phyloP scores from a whole-genome alignment of 2,797 vertebrate genomes.

The Botia almorhae region DNA sequence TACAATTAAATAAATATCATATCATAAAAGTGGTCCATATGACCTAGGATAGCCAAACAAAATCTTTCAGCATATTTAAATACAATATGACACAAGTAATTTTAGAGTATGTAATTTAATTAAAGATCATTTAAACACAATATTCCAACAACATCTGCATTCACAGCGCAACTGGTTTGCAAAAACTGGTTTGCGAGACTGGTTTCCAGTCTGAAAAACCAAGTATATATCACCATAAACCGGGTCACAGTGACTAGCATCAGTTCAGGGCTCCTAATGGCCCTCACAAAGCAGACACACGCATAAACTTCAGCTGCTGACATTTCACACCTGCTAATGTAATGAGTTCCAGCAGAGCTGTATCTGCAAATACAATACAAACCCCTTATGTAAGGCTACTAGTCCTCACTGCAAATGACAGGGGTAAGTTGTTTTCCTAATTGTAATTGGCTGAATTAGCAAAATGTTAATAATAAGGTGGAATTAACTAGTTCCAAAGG shows the following conservation, averaged over 20 bases:
- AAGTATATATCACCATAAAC: not conserved
- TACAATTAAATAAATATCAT: too few species aligned
- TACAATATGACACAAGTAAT: too few species aligned
- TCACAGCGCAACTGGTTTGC: not conserved
- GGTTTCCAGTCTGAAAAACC: not conserved
- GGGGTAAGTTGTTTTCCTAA: conserved; percentile 11
- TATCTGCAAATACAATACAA: not conserved
- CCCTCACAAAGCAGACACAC: not conserved
- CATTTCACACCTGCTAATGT: conserved; percentile 21
- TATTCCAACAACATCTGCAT: not conserved
- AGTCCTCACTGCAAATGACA: not conserved
- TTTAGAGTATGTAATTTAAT: not conserved
- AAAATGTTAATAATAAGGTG: not conserved
- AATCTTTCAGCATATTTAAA: too few species aligned
- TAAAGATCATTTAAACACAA: not conserved
- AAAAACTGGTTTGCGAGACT: too few species aligned
- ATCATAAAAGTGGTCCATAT: too few species aligned
- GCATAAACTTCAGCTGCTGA: not conserved
- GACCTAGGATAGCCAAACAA: too few species aligned
- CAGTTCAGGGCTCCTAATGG: conserved; percentile 8
- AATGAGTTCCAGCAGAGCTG: conserved; percentile 7
- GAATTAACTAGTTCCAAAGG: not conserved
- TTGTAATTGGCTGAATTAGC: too few species aligned
- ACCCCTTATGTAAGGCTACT: conserved; percentile 3
- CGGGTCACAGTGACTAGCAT: not conserved